Percentiles rank a stretch among this genome's conserved stretches.
These are phyloP conservation scores for Poicephalus meyeri DNA, from an alignment of 2,113 vertebrate genomes.

Conservation along the genomic window DNA sequence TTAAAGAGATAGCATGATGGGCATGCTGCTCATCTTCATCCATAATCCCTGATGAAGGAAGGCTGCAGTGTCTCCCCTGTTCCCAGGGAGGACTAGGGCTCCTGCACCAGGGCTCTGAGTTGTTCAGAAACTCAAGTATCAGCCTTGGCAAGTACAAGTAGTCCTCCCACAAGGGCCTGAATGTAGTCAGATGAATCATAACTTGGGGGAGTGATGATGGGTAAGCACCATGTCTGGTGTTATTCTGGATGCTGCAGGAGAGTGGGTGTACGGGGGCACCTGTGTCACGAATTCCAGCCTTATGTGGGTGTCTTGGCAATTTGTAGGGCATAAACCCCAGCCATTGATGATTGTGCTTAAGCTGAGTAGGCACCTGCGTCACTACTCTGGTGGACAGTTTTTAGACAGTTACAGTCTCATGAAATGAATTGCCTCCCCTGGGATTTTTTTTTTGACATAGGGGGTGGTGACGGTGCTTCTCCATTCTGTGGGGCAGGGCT, in stretches of 20 bases:
- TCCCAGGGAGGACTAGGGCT: not conserved
- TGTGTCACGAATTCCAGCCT: not conserved
- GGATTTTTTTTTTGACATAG: not conserved
- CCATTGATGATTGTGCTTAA: fast-evolving
- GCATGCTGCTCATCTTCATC: not conserved
- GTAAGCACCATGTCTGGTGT: not conserved
- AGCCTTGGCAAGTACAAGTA: not conserved
- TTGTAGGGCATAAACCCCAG: not conserved
- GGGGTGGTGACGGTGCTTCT: not conserved
- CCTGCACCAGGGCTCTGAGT: fast-evolving
- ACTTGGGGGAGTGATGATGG: fast-evolving
- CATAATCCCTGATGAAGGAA: not conserved
- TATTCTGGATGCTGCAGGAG: not conserved
- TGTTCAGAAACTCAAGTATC: not conserved
- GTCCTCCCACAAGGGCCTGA: not conserved
- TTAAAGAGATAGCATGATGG: not conserved
- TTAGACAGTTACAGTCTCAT: not conserved
- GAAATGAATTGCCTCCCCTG: not conserved
- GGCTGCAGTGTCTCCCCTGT: not conserved
- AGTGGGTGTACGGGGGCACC: fast-evolving
- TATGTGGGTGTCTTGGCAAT: fast-evolving
- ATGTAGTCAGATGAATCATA: not conserved
- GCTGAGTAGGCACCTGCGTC: not conserved
- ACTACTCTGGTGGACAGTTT: fast-evolving
- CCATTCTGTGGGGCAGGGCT: not conserved